These are phyloP conservation scores for Hypocryptadius cinnamomeus DNA, from an alignment of 2,113 vertebrate genomes.

Conservation along the genomic window DNA sequence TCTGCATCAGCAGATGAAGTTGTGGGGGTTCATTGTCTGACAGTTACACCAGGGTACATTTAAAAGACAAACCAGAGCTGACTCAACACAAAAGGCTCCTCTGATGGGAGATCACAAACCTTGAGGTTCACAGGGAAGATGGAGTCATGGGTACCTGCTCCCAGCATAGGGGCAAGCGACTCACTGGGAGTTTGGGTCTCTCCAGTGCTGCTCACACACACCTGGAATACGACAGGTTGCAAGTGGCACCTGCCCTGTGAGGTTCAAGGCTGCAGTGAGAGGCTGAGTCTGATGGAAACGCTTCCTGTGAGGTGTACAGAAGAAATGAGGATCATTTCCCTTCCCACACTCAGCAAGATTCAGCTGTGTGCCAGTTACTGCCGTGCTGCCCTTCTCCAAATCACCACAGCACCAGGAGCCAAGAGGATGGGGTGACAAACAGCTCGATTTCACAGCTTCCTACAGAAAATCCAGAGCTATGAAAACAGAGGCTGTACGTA, in stretches of 20 bases:
- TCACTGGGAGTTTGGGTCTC: fast-evolving
- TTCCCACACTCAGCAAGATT: background rate
- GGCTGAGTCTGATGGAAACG: background rate
- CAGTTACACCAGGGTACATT: background rate
- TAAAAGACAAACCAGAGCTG: background rate
- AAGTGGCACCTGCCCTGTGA: background rate
- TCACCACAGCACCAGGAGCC: background rate
- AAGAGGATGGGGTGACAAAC: background rate
- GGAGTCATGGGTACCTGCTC: fast-evolving
- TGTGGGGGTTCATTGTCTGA: background rate
- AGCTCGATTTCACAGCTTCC: background rate
- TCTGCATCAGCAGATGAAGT: background rate
- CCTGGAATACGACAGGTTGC: fast-evolving
- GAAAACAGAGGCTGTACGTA: fast-evolving
- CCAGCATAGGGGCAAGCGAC: fast-evolving
- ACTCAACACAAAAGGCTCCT: background rate
- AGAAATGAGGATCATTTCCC: background rate
- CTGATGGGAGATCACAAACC: background rate
- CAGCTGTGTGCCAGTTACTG: fast-evolving
- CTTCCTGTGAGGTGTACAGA: background rate
- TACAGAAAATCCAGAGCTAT: background rate
- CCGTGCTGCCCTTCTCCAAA: fast-evolving
- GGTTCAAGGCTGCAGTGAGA: background rate
- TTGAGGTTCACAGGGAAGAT: fast-evolving
- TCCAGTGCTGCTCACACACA: background rate